Base-by-base conservation (phyloP, 2,797 vertebrate genomes). In the Okamejei kenojei region DNA sequence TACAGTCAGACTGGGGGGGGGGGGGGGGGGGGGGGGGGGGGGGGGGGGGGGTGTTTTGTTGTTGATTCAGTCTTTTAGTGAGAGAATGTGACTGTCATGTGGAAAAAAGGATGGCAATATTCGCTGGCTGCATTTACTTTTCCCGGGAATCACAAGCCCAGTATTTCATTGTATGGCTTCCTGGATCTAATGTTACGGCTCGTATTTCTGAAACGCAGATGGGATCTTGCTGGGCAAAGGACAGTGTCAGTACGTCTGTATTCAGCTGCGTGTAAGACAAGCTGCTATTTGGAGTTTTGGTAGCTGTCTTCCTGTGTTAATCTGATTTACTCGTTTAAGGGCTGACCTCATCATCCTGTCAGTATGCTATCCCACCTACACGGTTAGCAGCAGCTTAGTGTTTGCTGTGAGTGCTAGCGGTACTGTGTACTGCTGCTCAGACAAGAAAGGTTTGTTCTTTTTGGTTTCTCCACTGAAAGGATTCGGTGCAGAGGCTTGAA, bases 321-420 rank as follows among this genome's bases (percentile, higher is more conserved):
- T 95, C 96, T 96, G 96, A 97, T 98, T 97, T 97, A 98, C 97
- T 97, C 97, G 97, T 96, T 97, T 97, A 96, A 97, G 97, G 96
- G 97, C 97, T 98, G 98, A 98, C 98, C 97, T 98, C 97, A 97
- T 97, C 97, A 96, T 97, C 96, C 96, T 96, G 96, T 96, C 97
- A 96, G 96, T 95, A 95, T 96, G 95, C 96, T 96, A 97, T 95
- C 95, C 96, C 97, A 96, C 97, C 96, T 97, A 96, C 97, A 95
- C 94, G 94, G 94, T 93, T 95, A 96, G 94, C 96, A 94, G 95
- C 95, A 94, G 95, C 96, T 95, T 61, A 93, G 94, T 94, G 93
- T 95, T 94, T 94, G 94, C 95, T 93, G 58, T 93, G 81, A 94
- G 93, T 95, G 94, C 94, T 94, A 93, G 95, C 94, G 93, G 93